A percentile compares a stretch with the other conserved stretches of the same genome.
Evolutionary conservation across 64 coral and sea anemone species (phyloP).

Genomic region (Dendrophyllia cribrosa): DNA sequence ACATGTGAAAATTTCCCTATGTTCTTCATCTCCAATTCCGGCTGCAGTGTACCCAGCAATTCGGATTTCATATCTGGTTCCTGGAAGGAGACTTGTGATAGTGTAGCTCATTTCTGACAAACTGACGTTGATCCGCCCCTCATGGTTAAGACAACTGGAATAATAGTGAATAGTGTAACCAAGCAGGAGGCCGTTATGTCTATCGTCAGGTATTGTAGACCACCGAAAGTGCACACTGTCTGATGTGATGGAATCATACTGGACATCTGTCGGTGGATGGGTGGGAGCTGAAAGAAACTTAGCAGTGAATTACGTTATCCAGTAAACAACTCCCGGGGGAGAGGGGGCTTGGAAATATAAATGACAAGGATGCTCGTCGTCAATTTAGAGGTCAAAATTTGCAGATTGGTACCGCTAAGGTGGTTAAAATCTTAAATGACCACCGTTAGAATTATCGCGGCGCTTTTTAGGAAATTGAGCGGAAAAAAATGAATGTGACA

Average conservation of each 20-base stretch:
- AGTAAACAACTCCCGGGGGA: not conserved
- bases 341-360: not conserved
- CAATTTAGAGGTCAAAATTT: no score
- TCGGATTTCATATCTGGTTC: not conserved
- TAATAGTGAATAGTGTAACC: slow-evolving; percentile 1
- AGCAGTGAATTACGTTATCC: not conserved
- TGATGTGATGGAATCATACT: not conserved
- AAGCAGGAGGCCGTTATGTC: not conserved
- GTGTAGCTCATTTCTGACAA: not conserved
- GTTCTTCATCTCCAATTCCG: not conserved
- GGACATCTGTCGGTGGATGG: not conserved
- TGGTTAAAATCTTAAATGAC: no score
- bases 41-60: slow-evolving; percentile 15
- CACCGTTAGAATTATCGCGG: no score
- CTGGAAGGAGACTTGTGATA: not conserved
- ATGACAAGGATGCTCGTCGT: no score
- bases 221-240: not conserved
- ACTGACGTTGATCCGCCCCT: not conserved
- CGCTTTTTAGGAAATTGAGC: no score
- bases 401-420: no score
- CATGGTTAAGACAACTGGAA: not conserved
- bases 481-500: no score
- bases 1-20: not conserved
- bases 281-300: slow-evolving; percentile 5
- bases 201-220: not conserved